These are phyloP conservation scores for Lasioglossum pauxillum DNA, from an alignment of 2,888 invertebrate species.

Conservation along the genomic window DNA sequence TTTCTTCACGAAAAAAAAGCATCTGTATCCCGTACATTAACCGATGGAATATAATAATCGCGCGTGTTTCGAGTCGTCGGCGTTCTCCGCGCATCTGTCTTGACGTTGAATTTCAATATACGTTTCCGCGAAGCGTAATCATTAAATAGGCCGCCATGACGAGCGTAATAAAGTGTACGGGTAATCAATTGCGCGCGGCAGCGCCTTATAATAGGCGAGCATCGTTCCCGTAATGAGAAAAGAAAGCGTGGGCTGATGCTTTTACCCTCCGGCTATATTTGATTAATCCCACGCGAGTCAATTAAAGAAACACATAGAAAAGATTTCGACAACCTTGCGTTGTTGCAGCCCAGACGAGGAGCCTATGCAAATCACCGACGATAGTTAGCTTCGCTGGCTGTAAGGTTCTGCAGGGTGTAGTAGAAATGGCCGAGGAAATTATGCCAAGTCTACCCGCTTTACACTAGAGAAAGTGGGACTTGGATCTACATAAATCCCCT, in stretches of 20 bases:
- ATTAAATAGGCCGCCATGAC: conserved; percentile 27
- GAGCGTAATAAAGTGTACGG: conserved; percentile 30
- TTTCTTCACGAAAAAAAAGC: no score
- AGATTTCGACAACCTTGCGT: conserved; percentile 48
- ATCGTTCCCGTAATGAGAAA: conserved; percentile 37
- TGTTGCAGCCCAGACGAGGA: conserved; percentile 2
- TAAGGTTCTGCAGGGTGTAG: background rate
- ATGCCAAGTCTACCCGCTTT: background rate
- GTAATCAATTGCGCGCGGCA: conserved; percentile 44
- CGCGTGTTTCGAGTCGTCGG: background rate
- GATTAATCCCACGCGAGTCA: conserved; percentile 54
- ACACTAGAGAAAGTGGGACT: background rate
- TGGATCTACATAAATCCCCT: background rate
- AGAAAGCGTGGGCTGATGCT: conserved; percentile 50
- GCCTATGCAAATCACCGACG: conserved; percentile 23
- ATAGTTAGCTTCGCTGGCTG: background rate
- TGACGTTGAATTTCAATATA: conserved; percentile 13
- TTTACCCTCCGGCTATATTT: conserved; percentile 41
- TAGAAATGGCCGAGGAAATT: background rate
- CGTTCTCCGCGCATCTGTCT: conserved; percentile 3
- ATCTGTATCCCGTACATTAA: background rate
- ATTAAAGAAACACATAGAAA: conserved; percentile 44
- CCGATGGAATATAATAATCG: background rate
- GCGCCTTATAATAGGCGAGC: conserved; percentile 15
- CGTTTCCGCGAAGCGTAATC: conserved; percentile 12